Conservation (phyloP, 2,113 vertebrate species). For the Lota lota region DNA sequence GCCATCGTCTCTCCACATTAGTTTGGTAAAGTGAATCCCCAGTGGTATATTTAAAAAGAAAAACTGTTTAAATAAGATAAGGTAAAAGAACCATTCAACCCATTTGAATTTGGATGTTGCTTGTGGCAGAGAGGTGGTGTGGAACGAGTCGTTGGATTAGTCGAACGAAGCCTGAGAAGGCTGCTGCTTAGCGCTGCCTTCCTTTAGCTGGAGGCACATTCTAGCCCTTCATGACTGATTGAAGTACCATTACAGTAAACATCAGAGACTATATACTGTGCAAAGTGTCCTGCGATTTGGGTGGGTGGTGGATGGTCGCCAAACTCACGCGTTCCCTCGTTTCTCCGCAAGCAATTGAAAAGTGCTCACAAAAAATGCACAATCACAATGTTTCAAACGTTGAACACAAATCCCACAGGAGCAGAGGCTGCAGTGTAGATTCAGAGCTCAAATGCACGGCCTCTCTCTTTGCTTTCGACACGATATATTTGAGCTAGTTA, state of each 20-base stretch:
- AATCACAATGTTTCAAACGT: no score
- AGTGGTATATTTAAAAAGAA: neutral
- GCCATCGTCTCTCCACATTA: no score
- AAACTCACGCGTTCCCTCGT: no score
- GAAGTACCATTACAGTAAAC: slow-evolving; percentile 2
- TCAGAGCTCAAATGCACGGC: no score
- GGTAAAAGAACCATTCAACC: slow-evolving; percentile 12
- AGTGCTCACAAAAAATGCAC: no score
- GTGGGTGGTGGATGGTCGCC: no score
- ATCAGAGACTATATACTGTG: no score
- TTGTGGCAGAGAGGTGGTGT: slow-evolving; percentile 1
- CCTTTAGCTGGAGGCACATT: slow-evolving; percentile 25
- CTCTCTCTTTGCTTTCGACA: no score
- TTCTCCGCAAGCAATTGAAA: no score
- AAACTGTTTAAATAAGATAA: neutral
- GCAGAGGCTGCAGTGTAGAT: no score
- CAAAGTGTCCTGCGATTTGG: no score
- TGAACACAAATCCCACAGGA: no score
- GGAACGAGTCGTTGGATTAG: slow-evolving; percentile 19
- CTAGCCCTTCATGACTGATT: slow-evolving; percentile 8
- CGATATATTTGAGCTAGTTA: slow-evolving; percentile 10
- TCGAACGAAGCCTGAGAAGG: slow-evolving; percentile 15
- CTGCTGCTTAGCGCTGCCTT: slow-evolving; percentile 37
- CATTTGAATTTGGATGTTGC: slow-evolving; percentile 5
- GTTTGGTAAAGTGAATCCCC: neutral